Evolutionary conservation across 2,113 vertebrate genomes (phyloP), one percentile per base, ranked within the genome.

Genomic region (Xyrauchen texanus): DNA sequence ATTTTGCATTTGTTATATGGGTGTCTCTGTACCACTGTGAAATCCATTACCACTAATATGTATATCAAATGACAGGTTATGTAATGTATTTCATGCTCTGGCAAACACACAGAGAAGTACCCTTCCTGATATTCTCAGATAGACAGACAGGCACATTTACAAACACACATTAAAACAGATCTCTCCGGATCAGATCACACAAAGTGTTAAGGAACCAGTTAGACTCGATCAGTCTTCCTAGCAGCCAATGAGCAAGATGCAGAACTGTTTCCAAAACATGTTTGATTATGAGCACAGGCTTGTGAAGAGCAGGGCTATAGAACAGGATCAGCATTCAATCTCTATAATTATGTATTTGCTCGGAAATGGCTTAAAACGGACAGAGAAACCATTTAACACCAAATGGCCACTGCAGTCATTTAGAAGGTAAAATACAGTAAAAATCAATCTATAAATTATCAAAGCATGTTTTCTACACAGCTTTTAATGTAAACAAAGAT

Each of bases 181-280:
- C 86, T 62, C 82, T 84, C 75, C 58, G 58, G 61, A 0, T 4
- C 81, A 85, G 85, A 62, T 67, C 77, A 65, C 9, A 84, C 74
- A 77, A 73, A 79, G 82, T 82, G 68, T 68, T 79, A 57, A 71
- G 68, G 49, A 85, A 82, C 89, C 90, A 88, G 90, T 91, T 81
- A 47, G 81, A 90, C 88, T 80, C 84, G 88, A 86, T 76, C 45
- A 13, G 76, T 77, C 71, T 83, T 76, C 76, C 68, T 62, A 15
- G 52, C 45, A 82, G 81, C 85, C 88, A 83, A 83, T 83, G 81
- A 34, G 64, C 34, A 69, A 49, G 21, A 61, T 8, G 21, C 64
- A 53, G 47, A 84, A 69, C 81, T 78, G 60, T 85, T 85, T 86
- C 64, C 77, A 85, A 85, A 92, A 85, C 85, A 85, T 79, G 64